Base-by-base conservation (phyloP, 1,140 invertebrate genomes). In the Platyscapa corneri region DNA sequence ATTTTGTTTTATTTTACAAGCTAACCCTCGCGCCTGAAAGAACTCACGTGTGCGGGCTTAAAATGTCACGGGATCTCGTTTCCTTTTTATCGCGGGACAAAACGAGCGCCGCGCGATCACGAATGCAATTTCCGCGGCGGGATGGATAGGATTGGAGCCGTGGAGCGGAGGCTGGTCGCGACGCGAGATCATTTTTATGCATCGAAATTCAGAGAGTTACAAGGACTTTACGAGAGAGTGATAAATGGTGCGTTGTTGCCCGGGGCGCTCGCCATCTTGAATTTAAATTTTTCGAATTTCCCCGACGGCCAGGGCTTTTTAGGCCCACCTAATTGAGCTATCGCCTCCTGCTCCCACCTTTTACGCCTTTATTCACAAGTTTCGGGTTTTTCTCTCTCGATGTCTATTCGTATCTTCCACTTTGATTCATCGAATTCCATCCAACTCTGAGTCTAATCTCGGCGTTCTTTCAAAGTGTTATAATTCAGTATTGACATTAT, bases 91-190 rank as follows among this genome's bases (percentile, higher is more conserved):
- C 32, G 37, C 14, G 37, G 18, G n/a, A n/a, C 5, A 3, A 56
- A 56, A 56, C 53, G 53, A 56, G 32, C 56, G 60, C 20, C 56
- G 56, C 60, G 32, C 79, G 56, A 81, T 80, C 78, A 70, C 46
- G 75, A 86, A 83, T 79, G 85, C 81, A 86, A 86, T 86, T 86
- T 86, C 81, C 85, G 85, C 65, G 76, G 14, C 10, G 85, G 76
- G 65, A 83, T 5, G 76, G 65, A 83, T 83, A 49, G 85, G 67
- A 83, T 86, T 80, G 81, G 70, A 39, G 32, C 20, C 32, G 42
- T 56, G 67, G 27, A 39, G 60, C 60, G 67, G 34, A 53, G 42
- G 37, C 20, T 46, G 12, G 56, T 60, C 23, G 23, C 20, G 56
- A 27, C 23, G 49, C 64, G 79, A 53, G 85, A 2, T 77, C 67